Conservation (phyloP, 2,113 vertebrate genomes). For the Oryzias woworae region DNA sequence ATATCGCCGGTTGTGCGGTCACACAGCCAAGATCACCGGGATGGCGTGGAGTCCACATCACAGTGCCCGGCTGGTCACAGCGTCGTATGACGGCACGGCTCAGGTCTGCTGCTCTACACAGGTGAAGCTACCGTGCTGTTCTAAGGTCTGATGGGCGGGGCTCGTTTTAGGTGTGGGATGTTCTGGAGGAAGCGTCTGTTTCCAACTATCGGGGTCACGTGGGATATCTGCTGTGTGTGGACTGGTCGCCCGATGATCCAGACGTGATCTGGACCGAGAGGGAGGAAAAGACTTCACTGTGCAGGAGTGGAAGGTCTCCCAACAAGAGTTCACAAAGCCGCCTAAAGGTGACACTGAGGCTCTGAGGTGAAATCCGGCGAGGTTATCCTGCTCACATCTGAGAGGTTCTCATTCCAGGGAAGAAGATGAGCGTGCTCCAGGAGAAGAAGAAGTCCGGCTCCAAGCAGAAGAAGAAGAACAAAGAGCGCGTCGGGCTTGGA, state of each 20-base stretch:
- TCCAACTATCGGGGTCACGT: slow-evolving; percentile 91
- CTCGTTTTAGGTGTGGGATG: slow-evolving; percentile 88
- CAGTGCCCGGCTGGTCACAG: slow-evolving; percentile 84
- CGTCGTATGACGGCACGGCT: slow-evolving; percentile 91
- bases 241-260: slow-evolving; percentile 90
- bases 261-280: slow-evolving; percentile 90
- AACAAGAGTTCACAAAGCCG: slow-evolving; percentile 86
- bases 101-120: slow-evolving; percentile 78
- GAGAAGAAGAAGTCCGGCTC: slow-evolving; percentile 67
- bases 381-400: neutral
- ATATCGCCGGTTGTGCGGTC: slow-evolving; percentile 86
- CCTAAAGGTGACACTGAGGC: slow-evolving; percentile 82
- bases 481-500: slow-evolving; percentile 58
- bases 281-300: slow-evolving; percentile 94
- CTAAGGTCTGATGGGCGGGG: too few relatives aligned
- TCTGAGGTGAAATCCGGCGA: neutral
- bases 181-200: slow-evolving; percentile 84
- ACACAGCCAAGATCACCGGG: slow-evolving; percentile 91
- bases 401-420: slow-evolving; percentile 74
- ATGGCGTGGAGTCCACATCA: slow-evolving; percentile 96
- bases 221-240: slow-evolving; percentile 86
- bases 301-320: slow-evolving; percentile 87
- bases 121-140: neutral
- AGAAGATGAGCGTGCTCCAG: slow-evolving; percentile 73
- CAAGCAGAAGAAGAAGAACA: slow-evolving; percentile 89